Base-by-base conservation (phyloP, 92 coral and sea anemone species). In the Palythoa heliodiscus region DNA sequence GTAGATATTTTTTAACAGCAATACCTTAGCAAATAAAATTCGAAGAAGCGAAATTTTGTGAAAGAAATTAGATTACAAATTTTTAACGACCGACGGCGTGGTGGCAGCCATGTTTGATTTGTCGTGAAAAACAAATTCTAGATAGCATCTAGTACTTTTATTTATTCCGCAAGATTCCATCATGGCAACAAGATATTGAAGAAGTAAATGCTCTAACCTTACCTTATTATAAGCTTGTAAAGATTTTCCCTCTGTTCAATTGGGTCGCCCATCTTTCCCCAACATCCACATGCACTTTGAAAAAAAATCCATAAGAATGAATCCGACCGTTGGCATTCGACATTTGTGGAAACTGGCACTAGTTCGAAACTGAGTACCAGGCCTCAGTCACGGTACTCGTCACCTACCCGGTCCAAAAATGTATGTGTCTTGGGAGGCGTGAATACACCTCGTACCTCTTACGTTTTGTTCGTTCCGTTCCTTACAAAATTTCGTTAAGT, bases 161-260 rank as follows among this genome's bases (percentile, higher is more conserved):
- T 22, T 63, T 15, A 13, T 80, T 67, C 12, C 19, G 17, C 61
- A 22, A 20, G 20, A 15, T 43, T 52, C 23, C 53, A 25, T 6
- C 29, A 35, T 11, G 58, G 48, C 52, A 76, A 47, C 23, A 43
- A 11, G 19, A 9, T 24, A 77, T 39, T 29, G 52, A 12, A n/a
- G 20, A 16, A 70, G 29, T n/a, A 67, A 53, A 0, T 20, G 54
- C 22, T 10, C 14, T 14, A 35, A 66, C 15, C 82, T 68, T 88
- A 96, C 98, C 98, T 96, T 76, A 96, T 96, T 77, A 96, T 96
- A 52, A 96, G 93, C 87, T 93, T 94, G 77, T 96, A 96, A 11
- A 96, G 90, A 79, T 91, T 96, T 87, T 96, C 98, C 53, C 98
- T 87, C 75, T 94, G 94, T 83, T 94, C 91, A 50, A 96, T 86